Percentiles rank a stretch among this genome's conserved stretches.
Evolutionary conservation across 2,113 vertebrate genomes (phyloP).

Genomic region (Hippolais icterina): DNA sequence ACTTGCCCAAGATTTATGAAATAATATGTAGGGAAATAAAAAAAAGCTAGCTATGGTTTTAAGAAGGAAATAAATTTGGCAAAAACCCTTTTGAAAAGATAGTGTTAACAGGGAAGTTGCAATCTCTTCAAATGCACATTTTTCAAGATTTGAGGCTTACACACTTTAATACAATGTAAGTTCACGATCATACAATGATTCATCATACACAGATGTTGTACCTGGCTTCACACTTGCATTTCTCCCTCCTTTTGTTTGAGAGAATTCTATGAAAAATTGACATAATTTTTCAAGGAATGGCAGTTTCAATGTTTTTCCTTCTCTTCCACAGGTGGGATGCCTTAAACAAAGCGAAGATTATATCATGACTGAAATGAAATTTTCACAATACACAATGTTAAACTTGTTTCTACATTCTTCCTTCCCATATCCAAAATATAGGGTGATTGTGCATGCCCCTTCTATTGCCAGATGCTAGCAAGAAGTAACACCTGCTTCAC

Average conservation of each 20-base stretch:
- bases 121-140: not conserved
- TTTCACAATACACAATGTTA: not conserved
- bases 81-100: rapidly evolving
- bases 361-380: not conserved
- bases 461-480: not conserved
- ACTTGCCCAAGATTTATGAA: not conserved
- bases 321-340: not conserved
- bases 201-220: not conserved
- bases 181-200: not conserved
- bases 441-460: rapidly evolving
- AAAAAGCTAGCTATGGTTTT: not conserved
- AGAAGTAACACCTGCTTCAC: not conserved
- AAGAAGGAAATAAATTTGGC: not conserved
- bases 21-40: not conserved
- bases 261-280: not conserved
- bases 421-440: not conserved
- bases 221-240: not conserved
- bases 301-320: not conserved
- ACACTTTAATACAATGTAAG: not conserved
- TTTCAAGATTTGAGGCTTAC: not conserved
- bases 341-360: not conserved
- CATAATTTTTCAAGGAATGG: not conserved
- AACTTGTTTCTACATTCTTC: not conserved
- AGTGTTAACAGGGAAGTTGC: not conserved
- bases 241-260: not conserved